Base-by-base conservation (phyloP, 2,113 vertebrate genomes). In the Rana temporaria region DNA sequence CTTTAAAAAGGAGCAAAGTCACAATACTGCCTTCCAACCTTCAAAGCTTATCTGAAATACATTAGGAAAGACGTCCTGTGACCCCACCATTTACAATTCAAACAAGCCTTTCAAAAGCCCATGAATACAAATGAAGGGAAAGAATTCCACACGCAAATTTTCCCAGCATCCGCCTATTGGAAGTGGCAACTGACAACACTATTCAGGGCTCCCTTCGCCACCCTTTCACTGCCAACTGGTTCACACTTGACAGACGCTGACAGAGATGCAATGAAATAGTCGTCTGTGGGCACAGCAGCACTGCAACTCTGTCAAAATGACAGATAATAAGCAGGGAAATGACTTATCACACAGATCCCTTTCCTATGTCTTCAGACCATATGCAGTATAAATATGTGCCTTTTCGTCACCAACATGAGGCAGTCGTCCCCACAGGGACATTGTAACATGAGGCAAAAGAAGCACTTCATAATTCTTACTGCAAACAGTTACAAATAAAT, bases 21-120 rank as follows among this genome's bases (percentile, higher is more conserved):
- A 70, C 70, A 80, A 42, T 20, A 60, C 79, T 84, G 67, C 78
- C 76, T 82, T 85, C 81, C 72, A 84, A 84, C 69, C 80, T 59
- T 55, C 75, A 76, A 66, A 84, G 19, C 60, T 84, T 67, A 79
- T 85, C 60, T 71, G 73, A 90, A 86, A 53, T 42, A 84, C 84
- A 57, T 79, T 48, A 88, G 86, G 78, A 85, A 67, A 70, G 52
- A 87, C 77, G 68, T 62, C 70, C 67, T 67, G 81, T 3, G 16
- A 48, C 65, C 84, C 89, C 85, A 85, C 69, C 0, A 84, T 84
- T 84, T 62, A 85, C 82, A 84, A 73, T 72, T 38, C 70, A 74
- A 75, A 82, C 69, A 73, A 38, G 80, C 80, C 62, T 75, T 82
- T 82, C 60, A 82, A 38, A 57, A 57, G 79, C 75, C 84, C 5